Percentiles rank a stretch among this genome's conserved stretches.
phyloP scores from a whole-genome alignment of 2,888 invertebrate species.

The Lycia hirtaria region DNA sequence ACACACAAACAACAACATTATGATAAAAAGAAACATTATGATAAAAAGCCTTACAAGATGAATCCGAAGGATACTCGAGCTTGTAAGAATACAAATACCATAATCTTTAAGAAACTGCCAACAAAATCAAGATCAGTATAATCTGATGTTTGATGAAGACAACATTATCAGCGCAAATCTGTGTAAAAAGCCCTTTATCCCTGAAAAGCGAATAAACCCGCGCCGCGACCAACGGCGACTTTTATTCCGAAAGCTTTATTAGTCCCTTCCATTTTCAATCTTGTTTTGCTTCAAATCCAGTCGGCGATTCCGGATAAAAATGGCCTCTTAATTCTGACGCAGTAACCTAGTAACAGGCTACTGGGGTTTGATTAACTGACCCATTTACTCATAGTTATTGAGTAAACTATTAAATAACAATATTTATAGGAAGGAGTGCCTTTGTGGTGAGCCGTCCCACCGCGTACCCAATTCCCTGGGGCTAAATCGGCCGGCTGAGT shows the following conservation, averaged over 20 bases:
- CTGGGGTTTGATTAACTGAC: conserved; percentile 6
- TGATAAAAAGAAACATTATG: too few relatives aligned
- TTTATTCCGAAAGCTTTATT: conserved; percentile 17
- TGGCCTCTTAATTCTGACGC: conserved; percentile 21
- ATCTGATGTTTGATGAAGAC: neutral
- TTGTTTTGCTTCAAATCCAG: conserved; percentile 22
- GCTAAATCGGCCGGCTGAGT: too few relatives aligned
- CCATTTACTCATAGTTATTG: neutral
- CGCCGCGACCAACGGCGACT: conserved; percentile 4
- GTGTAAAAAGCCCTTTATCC: conserved; percentile 17
- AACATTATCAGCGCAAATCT: conserved; percentile 3
- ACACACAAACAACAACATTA: too few relatives aligned
- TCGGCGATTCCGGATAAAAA: conserved; percentile 24
- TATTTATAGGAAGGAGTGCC: too few relatives aligned
- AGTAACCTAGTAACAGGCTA: neutral
- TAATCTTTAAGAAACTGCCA: too few relatives aligned
- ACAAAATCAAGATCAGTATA: neutral
- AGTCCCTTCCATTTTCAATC: conserved; percentile 24
- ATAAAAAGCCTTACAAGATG: too few relatives aligned
- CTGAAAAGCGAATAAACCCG: conserved; percentile 15
- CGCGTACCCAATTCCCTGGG: too few relatives aligned
- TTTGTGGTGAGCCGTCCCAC: too few relatives aligned
- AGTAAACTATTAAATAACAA: too few relatives aligned
- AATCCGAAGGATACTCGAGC: too few relatives aligned
- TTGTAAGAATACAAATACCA: neutral